These are phyloP conservation scores for Mastacembelus armatus DNA, from an alignment of 2,797 vertebrate genomes.

Conservation along the genomic window DNA sequence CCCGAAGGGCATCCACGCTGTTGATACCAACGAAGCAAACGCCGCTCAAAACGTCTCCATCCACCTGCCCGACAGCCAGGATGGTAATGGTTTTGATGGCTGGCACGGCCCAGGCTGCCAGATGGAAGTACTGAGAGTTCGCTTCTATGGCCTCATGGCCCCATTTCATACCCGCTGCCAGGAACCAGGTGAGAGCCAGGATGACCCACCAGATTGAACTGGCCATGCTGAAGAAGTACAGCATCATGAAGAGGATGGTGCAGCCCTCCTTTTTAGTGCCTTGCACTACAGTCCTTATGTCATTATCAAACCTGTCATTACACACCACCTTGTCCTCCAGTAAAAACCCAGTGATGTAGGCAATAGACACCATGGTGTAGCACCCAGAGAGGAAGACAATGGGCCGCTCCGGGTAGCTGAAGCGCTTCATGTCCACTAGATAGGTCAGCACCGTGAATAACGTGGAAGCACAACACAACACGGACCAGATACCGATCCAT, in stretches of 20 bases:
- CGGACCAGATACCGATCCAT: constrained; percentile 97
- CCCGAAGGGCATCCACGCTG: constrained; percentile 93
- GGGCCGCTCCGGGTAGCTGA: constrained; percentile 95
- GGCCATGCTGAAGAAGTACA: constrained; percentile 98
- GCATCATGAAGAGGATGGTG: constrained; percentile 98
- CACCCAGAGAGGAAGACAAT: constrained; percentile 97
- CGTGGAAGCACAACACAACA: constrained; percentile 94
- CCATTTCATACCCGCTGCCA: constrained; percentile 97
- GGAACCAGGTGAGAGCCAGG: constrained; percentile 95
- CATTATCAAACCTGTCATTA: constrained; percentile 93
- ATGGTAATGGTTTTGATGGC: constrained; percentile 96
- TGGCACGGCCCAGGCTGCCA: constrained; percentile 95
- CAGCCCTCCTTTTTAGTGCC: constrained; percentile 97
- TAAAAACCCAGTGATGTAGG: constrained; percentile 93
- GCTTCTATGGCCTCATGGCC: constrained; percentile 97
- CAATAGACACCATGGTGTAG: constrained; percentile 94
- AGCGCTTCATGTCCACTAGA: constrained; percentile 96
- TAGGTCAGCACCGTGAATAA: constrained; percentile 96
- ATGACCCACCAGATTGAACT: constrained; percentile 98
- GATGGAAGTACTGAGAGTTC: constrained; percentile 96
- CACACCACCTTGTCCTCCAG: constrained; percentile 94
- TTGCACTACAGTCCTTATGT: constrained; percentile 92
- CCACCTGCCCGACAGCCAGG: constrained; percentile 94
- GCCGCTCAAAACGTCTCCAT: constrained; percentile 92
- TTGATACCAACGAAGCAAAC: constrained; percentile 96